Percentiles rank a stretch among this genome's conserved stretches.
Conservation (phyloP, 2,888 invertebrate genomes). For the Lepidonotus clava region DNA sequence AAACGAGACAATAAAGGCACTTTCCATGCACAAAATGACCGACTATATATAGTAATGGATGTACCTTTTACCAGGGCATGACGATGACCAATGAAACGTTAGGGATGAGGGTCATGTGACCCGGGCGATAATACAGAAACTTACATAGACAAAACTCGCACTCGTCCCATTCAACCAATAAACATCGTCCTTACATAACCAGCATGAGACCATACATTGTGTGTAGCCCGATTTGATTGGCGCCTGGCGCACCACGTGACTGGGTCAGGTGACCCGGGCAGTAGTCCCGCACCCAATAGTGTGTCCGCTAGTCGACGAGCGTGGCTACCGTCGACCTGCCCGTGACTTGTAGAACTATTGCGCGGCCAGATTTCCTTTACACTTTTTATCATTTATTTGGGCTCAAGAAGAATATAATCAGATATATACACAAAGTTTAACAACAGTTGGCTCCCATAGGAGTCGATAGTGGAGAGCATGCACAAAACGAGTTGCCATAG, state of each 20-base stretch:
- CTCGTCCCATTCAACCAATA: neutral
- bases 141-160: slow-evolving; percentile 24
- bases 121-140: slow-evolving; percentile 27
- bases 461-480: neutral
- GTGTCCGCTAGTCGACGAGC: neutral
- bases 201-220: neutral
- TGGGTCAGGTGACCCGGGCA: neutral
- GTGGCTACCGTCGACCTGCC: neutral
- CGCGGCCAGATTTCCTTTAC: neutral
- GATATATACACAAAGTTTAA: slow-evolving; percentile 24
- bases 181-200: neutral
- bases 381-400: neutral
- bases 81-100: neutral
- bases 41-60: slow-evolving; percentile 33
- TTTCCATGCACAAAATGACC: slow-evolving; percentile 46
- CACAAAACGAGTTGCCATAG: neutral
- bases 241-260: neutral
- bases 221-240: neutral
- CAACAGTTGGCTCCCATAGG: neutral
- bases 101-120: neutral
- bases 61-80: slow-evolving; percentile 3
- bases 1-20: slow-evolving; percentile 52
- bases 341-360: neutral
- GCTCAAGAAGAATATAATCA: neutral
- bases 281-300: neutral